Evolutionary conservation across 2,113 vertebrate genomes (phyloP).

Genomic region (Triplophysa tibetana): DNA sequence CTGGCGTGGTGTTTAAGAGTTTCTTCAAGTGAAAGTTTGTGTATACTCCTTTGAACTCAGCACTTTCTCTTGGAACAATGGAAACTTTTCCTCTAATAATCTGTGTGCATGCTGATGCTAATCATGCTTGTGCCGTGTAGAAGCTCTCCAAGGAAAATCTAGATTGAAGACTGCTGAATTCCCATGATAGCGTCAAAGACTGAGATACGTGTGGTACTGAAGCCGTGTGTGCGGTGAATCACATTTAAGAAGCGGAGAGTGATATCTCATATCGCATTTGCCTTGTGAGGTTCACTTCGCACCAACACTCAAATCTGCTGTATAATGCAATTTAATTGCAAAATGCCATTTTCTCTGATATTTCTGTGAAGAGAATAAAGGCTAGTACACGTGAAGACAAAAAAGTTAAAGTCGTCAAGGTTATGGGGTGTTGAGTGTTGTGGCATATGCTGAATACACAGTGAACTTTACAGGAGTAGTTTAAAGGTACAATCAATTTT

Average conservation of each 20-base stretch:
- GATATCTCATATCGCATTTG: background rate
- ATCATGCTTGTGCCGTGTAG: constrained; percentile 33
- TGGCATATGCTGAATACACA: background rate
- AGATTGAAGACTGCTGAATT: constrained; percentile 50
- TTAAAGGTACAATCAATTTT: too few relatives aligned
- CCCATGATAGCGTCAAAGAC: constrained; percentile 25
- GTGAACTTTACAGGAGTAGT: too few relatives aligned
- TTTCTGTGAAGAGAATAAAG: background rate
- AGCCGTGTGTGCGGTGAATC: background rate
- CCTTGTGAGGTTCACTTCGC: constrained; percentile 19
- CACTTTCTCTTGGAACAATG: constrained; percentile 40
- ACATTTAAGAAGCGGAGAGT: background rate
- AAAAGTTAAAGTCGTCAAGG: constrained; percentile 20
- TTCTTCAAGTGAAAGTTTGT: constrained; percentile 60
- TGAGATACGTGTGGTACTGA: constrained; percentile 27
- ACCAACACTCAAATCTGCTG: constrained; percentile 32
- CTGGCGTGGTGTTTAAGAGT: constrained; percentile 53
- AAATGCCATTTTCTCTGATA: background rate
- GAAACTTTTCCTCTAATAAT: constrained; percentile 31
- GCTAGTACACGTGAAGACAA: background rate
- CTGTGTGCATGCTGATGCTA: constrained; percentile 46
- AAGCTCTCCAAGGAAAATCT: constrained; percentile 29
- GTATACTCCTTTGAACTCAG: constrained; percentile 60
- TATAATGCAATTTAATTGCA: constrained; percentile 11
- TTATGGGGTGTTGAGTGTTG: background rate